Evolutionary conservation across 2,113 vertebrate species (phyloP).

Genomic region (Charina bottae): DNA sequence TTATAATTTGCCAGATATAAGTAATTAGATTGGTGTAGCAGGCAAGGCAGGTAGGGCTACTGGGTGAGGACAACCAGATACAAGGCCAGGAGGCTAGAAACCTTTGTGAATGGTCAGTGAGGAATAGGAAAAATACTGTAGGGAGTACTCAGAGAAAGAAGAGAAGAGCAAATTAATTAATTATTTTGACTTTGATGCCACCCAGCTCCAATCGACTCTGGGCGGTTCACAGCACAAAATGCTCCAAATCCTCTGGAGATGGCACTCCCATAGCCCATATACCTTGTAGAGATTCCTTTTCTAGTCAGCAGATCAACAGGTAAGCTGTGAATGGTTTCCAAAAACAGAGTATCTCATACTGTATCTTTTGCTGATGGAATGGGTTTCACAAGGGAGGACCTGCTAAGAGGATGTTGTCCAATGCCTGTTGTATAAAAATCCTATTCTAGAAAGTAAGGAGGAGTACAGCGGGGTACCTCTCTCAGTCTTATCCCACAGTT

Average conservation of each 20-base stretch:
- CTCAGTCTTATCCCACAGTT: background rate
- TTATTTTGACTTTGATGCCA: background rate
- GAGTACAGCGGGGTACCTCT: background rate
- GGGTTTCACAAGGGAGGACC: background rate
- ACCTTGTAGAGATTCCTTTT: background rate
- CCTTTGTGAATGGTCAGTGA: background rate
- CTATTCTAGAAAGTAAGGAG: background rate
- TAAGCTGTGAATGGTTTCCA: background rate
- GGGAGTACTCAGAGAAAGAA: background rate
- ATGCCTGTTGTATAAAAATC: background rate
- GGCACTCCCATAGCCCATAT: background rate
- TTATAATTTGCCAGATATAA: background rate
- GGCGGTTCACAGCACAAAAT: background rate
- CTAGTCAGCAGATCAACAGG: background rate
- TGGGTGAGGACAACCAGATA: background rate
- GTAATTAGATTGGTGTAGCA: background rate
- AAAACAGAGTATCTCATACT: background rate
- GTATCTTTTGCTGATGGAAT: background rate
- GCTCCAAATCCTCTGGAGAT: background rate
- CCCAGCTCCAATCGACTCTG: background rate
- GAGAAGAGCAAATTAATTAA: background rate
- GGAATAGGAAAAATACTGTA: background rate
- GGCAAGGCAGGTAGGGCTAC: background rate
- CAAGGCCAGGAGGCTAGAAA: background rate
- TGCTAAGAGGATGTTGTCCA: background rate